A percentile compares a stretch with the other conserved stretches of the same genome.
phyloP scores from a whole-genome alignment of 1,140 invertebrate genomes.

The Whitmania pigra region DNA sequence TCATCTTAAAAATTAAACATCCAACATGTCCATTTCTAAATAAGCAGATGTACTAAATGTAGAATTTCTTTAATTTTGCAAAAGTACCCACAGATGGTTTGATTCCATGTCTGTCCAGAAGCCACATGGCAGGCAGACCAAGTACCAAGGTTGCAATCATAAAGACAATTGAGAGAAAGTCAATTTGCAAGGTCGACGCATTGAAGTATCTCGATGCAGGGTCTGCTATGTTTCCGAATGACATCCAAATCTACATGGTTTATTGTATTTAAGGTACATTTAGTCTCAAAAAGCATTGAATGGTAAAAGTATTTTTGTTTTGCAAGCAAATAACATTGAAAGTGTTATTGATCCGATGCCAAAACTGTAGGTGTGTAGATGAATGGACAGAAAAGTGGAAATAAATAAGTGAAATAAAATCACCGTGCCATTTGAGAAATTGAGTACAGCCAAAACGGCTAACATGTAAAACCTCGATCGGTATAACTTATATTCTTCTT shows the following conservation, averaged over 20 bases:
- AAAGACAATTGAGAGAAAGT: conserved; percentile 44
- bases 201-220: conserved; percentile 39
- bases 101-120: conserved; percentile 42
- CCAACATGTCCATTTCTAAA: too few species aligned
- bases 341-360: too few species aligned
- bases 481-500: conserved; percentile 32
- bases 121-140: conserved; percentile 44
- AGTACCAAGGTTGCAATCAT: conserved; percentile 42
- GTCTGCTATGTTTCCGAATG: conserved; percentile 45
- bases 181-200: conserved; percentile 36
- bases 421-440: conserved; percentile 45
- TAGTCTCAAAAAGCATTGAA: too few species aligned
- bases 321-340: too few species aligned
- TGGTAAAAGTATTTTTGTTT: too few species aligned
- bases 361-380: too few species aligned
- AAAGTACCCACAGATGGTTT: neutral
- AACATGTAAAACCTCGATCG: conserved; percentile 42
- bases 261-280: too few species aligned
- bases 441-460: conserved; percentile 37
- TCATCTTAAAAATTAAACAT: too few species aligned
- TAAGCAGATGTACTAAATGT: too few species aligned
- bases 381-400: too few species aligned
- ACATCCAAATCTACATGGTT: conserved; percentile 43
- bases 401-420: conserved; percentile 19
- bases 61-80: too few species aligned